These are phyloP conservation scores for Copidosoma floridanum DNA, from an alignment of 1,140 invertebrate species.

Conservation along the genomic window DNA sequence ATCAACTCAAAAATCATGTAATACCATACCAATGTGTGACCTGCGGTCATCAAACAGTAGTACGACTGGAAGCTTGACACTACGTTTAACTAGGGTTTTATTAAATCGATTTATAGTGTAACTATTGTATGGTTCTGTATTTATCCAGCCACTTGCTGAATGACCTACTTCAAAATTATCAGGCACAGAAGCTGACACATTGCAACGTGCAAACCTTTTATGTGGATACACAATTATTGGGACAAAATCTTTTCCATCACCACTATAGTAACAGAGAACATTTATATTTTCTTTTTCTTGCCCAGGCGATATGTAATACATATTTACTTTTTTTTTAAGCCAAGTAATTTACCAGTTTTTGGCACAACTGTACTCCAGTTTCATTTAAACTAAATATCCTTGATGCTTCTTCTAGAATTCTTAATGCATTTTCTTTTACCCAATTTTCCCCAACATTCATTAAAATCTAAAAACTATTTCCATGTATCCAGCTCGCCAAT, in stretches of 20 bases:
- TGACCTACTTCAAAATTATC: conserved; percentile 31
- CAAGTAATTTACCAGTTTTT: no score
- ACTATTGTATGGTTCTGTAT: conserved; percentile 36
- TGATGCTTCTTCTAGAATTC: no score
- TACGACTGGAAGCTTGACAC: conserved; percentile 33
- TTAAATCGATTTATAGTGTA: conserved; percentile 42
- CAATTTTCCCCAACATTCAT: no score
- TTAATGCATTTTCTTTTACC: no score
- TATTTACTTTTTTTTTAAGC: no score
- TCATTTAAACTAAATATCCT: no score
- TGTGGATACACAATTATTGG: no score
- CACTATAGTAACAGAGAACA: neutral
- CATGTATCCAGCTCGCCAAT: no score
- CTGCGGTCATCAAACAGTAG: conserved; percentile 43
- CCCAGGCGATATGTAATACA: no score
- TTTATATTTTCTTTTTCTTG: neutral
- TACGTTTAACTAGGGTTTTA: conserved; percentile 31
- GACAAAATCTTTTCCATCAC: no score
- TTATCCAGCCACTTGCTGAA: conserved; percentile 44
- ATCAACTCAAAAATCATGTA: conserved; percentile 34
- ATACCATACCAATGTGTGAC: conserved; percentile 33
- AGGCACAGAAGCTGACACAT: conserved; percentile 25
- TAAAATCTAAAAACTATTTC: no score
- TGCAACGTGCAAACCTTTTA: conserved; percentile 7
- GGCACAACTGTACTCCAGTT: no score